Percentiles rank a stretch among this genome's conserved stretches.
Evolutionary conservation across 2,797 vertebrate species (phyloP).

Genomic region (Sebastes oblongus): DNA sequence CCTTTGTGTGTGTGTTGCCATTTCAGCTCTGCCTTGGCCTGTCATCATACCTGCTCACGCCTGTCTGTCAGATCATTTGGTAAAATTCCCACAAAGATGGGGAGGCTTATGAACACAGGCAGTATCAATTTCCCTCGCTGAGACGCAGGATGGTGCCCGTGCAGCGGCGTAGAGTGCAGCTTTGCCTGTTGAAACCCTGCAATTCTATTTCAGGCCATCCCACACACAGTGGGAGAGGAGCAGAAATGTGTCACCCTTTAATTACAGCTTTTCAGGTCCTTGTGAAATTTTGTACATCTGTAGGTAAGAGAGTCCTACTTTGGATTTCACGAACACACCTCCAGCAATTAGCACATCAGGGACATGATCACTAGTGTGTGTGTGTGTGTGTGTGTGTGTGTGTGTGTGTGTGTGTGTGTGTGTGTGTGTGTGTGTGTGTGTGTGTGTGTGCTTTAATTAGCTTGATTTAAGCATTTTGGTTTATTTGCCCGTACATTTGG

Average conservation of each 20-base stretch:
- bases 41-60: constrained; percentile 42
- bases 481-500: constrained; percentile 24
- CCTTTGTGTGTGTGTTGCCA: neutral
- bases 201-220: constrained; percentile 81
- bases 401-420: neutral
- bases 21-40: constrained; percentile 24
- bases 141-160: constrained; percentile 49
- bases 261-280: constrained; percentile 80
- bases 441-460: constrained; percentile 17
- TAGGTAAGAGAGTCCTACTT: constrained; percentile 75
- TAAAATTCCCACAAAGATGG: constrained; percentile 32
- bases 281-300: constrained; percentile 70
- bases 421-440: too few species aligned
- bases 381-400: neutral
- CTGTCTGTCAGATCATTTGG: constrained; percentile 37
- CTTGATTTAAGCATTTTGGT: constrained; percentile 40
- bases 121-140: constrained; percentile 48
- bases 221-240: constrained; percentile 80
- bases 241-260: constrained; percentile 81
- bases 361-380: constrained; percentile 11
- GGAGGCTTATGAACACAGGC: constrained; percentile 16
- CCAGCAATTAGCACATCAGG: constrained; percentile 74
- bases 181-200: constrained; percentile 77
- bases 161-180: constrained; percentile 48
- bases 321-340: constrained; percentile 71